Evolutionary conservation across 2,797 vertebrate species (phyloP).

Genomic region (Ispidina picta): DNA sequence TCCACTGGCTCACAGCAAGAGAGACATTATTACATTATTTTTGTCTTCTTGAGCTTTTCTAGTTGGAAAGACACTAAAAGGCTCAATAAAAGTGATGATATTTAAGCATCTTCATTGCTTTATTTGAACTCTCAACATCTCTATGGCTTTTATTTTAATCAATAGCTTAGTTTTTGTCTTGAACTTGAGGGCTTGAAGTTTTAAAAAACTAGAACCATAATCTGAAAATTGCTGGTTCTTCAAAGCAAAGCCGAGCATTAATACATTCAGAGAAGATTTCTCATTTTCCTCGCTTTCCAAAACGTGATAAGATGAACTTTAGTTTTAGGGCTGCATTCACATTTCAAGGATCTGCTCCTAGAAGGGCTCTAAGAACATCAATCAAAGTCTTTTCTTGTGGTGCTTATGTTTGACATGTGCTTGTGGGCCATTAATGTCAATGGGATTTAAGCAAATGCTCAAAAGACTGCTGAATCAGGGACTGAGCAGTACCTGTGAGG

Average conservation of each 20-base stretch:
- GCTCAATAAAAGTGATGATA: slow-evolving; percentile 45
- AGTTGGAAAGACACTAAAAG: slow-evolving; percentile 54
- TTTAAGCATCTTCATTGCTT: slow-evolving; percentile 45
- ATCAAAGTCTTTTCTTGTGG: slow-evolving; percentile 5
- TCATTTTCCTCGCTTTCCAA: not conserved
- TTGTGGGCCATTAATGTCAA: not conserved
- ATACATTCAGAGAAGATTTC: not conserved
- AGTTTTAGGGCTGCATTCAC: not conserved
- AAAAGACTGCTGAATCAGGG: slow-evolving; percentile 25
- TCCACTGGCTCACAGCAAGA: slow-evolving; percentile 59
- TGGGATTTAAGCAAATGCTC: slow-evolving; percentile 8
- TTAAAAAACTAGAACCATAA: slow-evolving; percentile 34
- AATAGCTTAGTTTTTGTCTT: slow-evolving; percentile 53
- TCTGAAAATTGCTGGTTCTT: slow-evolving; percentile 15
- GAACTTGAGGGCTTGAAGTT: slow-evolving; percentile 36
- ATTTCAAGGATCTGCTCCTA: not conserved
- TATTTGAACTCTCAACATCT: slow-evolving; percentile 30
- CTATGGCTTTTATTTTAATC: slow-evolving; percentile 50
- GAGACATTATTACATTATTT: not conserved
- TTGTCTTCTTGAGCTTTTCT: slow-evolving; percentile 59
- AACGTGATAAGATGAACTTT: not conserved
- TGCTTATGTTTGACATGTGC: accelerated
- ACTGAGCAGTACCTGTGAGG: not conserved
- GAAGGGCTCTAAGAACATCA: not conserved
- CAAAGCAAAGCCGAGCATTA: not conserved